These are phyloP conservation scores for Penaeus japonicus DNA, from an alignment of 1,140 invertebrate genomes.

Conservation along the genomic window DNA sequence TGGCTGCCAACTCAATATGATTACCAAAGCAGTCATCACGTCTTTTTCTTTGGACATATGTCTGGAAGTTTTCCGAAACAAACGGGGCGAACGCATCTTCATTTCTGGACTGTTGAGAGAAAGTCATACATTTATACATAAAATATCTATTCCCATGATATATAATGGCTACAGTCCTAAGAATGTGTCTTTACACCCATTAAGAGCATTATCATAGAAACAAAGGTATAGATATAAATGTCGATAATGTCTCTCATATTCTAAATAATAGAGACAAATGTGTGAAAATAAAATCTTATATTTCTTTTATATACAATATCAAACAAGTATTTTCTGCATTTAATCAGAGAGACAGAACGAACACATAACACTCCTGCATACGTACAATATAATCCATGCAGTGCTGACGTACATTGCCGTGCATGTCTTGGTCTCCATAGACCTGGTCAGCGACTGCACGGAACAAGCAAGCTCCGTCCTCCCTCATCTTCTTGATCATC, in stretches of 20 bases:
- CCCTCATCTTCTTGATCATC: constrained; percentile 86
- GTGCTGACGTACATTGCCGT: constrained; percentile 80
- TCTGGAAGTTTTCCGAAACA: constrained; percentile 90
- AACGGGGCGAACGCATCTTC: constrained; percentile 92
- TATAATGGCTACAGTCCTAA: background rate
- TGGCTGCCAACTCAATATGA: constrained; percentile 93
- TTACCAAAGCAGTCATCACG: constrained; percentile 86
- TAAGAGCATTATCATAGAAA: background rate
- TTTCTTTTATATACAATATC: too few relatives aligned
- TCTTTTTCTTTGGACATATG: constrained; percentile 83
- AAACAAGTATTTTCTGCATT: too few relatives aligned
- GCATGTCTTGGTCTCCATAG: constrained; percentile 94
- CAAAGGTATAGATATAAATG: background rate
- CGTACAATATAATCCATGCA: constrained; percentile 94
- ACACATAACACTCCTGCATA: constrained; percentile 37
- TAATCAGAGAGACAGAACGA: background rate
- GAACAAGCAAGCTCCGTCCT: constrained; percentile 94
- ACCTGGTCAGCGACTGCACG: constrained; percentile 92
- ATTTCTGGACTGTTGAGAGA: constrained; percentile 75
- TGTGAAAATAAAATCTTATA: too few relatives aligned
- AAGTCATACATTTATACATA: constrained; percentile 56
- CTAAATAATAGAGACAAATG: too few relatives aligned
- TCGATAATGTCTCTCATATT: too few relatives aligned
- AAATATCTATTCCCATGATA: background rate
- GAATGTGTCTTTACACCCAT: background rate